Conservation (phyloP, 2,113 vertebrate species). For the rabbit (Oryctolagus cuniculus) region DNA sequence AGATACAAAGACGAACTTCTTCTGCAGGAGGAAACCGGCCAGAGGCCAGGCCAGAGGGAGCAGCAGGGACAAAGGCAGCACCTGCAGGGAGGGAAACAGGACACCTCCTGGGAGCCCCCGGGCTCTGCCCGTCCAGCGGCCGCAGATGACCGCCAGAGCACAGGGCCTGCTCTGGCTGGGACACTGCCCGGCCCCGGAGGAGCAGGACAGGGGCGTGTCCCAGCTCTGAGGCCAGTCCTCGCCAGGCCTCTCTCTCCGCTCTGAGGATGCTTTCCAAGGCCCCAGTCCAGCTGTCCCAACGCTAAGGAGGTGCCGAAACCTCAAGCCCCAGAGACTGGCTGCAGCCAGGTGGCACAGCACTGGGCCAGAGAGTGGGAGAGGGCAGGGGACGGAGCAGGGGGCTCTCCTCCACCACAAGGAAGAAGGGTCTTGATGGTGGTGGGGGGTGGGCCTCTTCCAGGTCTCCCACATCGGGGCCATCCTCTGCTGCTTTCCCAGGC, state of each 20-base stretch:
- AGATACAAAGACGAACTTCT: constrained; percentile 6
- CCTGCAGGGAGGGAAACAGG: constrained; percentile 17
- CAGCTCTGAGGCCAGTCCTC: background rate
- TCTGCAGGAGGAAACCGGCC: background rate
- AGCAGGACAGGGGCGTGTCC: constrained; percentile 3
- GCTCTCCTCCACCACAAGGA: background rate
- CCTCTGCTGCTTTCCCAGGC: too few relatives aligned
- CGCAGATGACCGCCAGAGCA: background rate
- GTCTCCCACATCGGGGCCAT: too few relatives aligned
- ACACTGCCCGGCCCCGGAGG: background rate
- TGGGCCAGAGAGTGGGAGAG: background rate
- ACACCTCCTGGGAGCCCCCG: background rate
- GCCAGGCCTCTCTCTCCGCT: background rate
- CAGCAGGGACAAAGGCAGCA: constrained; percentile 45
- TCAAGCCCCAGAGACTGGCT: background rate
- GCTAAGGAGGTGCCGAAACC: background rate
- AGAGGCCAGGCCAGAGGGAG: background rate
- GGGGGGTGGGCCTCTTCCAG: too few relatives aligned
- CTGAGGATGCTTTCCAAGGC: background rate
- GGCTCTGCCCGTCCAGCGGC: constrained; percentile 46
- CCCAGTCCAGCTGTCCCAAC: background rate
- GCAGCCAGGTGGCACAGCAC: background rate
- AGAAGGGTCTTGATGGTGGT: background rate
- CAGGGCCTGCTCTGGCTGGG: background rate
- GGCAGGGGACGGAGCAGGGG: background rate